phyloP scores from a whole-genome alignment of 2,888 invertebrate genomes.

The Tipula helvola region DNA sequence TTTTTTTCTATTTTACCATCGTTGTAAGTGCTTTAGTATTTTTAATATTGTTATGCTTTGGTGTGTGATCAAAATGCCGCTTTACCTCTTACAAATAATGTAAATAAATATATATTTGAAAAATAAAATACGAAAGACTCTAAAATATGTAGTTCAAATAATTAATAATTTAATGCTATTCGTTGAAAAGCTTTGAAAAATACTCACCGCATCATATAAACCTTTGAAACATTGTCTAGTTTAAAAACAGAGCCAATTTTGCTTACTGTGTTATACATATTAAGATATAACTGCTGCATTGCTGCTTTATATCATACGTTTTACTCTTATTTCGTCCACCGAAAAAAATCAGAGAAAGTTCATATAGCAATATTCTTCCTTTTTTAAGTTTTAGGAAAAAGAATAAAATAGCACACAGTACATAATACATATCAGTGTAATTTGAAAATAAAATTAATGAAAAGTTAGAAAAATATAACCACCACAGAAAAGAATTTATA shows the following conservation, averaged over 20 bases:
- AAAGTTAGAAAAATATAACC: not conserved
- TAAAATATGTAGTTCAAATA: not conserved
- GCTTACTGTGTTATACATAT: not conserved
- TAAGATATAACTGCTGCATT: not conserved
- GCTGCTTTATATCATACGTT: not conserved
- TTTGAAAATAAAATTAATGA: not conserved
- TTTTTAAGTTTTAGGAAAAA: not conserved
- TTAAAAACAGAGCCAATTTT: not conserved
- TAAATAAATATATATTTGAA: not conserved
- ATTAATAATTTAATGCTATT: not conserved
- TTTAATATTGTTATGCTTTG: not conserved
- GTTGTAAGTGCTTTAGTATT: not conserved
- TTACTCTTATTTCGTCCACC: not conserved
- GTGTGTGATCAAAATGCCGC: not conserved
- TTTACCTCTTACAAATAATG: not conserved
- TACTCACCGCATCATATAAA: not conserved
- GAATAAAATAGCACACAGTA: not conserved
- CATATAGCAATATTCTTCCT: not conserved
- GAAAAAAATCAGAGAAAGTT: not conserved
- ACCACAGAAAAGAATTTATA: not conserved
- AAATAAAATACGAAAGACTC: not conserved
- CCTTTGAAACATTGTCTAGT: not conserved
- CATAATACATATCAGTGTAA: not conserved
- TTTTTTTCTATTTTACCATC: not conserved
- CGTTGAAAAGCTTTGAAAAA: not conserved